Conservation (phyloP, 1,140 invertebrate species). For the Panulirus ornatus region DNA sequence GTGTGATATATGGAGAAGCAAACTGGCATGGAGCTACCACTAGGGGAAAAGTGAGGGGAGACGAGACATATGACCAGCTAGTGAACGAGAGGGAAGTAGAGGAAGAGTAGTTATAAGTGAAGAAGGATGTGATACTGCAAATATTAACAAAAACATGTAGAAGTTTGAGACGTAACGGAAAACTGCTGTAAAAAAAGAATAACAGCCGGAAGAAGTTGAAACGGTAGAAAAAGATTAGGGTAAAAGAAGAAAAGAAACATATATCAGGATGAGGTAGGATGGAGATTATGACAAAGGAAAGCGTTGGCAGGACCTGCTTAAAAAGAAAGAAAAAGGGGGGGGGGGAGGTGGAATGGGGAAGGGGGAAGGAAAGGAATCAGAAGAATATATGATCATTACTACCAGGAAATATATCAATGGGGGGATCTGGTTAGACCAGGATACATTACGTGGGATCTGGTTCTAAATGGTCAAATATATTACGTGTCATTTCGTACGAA, state of each 20-base stretch:
- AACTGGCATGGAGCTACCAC: too few relatives aligned
- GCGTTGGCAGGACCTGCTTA: too few relatives aligned
- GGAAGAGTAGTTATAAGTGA: too few relatives aligned
- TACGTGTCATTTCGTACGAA: too few relatives aligned
- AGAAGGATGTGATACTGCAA: not conserved
- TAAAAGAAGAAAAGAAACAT: not conserved
- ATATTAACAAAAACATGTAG: too few relatives aligned
- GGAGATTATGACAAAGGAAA: not conserved
- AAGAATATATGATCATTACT: not conserved
- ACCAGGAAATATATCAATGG: too few relatives aligned
- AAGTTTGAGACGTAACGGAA: too few relatives aligned
- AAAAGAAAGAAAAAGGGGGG: not conserved
- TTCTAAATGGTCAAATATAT: too few relatives aligned
- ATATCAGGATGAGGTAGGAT: not conserved
- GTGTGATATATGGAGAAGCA: too few relatives aligned
- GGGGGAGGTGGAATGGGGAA: not conserved
- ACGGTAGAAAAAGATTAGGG: not conserved
- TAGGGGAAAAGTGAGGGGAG: not conserved
- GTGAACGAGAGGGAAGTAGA: not conserved
- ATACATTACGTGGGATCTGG: too few relatives aligned
- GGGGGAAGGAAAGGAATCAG: too few relatives aligned
- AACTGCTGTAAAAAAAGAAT: not conserved
- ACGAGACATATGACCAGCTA: not conserved
- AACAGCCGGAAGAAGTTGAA: not conserved
- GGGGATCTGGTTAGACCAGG: too few relatives aligned